Base-by-base conservation (phyloP, 2,888 invertebrate genomes). In the Sarcophaga caerulescens region DNA sequence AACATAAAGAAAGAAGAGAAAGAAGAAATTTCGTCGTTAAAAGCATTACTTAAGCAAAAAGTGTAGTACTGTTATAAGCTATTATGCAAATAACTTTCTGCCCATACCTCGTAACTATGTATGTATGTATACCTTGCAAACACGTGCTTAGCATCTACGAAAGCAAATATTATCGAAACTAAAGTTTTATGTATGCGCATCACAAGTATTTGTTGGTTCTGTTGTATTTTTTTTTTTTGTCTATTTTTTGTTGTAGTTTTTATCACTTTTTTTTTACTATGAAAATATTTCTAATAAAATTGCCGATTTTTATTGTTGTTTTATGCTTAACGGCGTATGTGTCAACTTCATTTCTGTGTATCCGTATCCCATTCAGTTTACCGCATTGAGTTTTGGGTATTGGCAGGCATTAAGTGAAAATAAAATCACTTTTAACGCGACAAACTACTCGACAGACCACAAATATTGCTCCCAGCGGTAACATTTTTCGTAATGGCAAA, bases 391-490 rank as follows among this genome's bases (percentile, higher is more conserved):
- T 74, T 62, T 68, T 8, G n/a, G 62, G 35, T 35, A 35, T 35
- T 35, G 35, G 35, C 35, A 35, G 45, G 45, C 19, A 62, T 74
- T 47, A 74, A 62, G 23, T 74, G 62, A 74, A 35, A 35, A 74
- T 74, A 45, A 74, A 74, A 62, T 74, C 73, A 74, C 74, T 74
- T 74, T 35, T 35, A 35, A 35, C 35, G 35, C 35, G 14, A 57
- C n/a, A 57, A 57, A 57, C 45, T 68, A 68, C 21, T 66, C 35
- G 44, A 23, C 35, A 35, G 35, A 35, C 35, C 35, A 35, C 35
- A 35, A 35, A 52, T 52, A 14, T 52, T 52, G 52, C 52, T 17
- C 52, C 52, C 52, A 14, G 17, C 17, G 52, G 45, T n/a, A n/a
- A n/a, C 8, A 45, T 68, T 68, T 45, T 14, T 4, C 44, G 45